Percentiles rank a stretch among this genome's conserved stretches.
These are phyloP conservation scores for Alethe castanea DNA, from an alignment of 2,113 vertebrate genomes.

Conservation along the genomic window DNA sequence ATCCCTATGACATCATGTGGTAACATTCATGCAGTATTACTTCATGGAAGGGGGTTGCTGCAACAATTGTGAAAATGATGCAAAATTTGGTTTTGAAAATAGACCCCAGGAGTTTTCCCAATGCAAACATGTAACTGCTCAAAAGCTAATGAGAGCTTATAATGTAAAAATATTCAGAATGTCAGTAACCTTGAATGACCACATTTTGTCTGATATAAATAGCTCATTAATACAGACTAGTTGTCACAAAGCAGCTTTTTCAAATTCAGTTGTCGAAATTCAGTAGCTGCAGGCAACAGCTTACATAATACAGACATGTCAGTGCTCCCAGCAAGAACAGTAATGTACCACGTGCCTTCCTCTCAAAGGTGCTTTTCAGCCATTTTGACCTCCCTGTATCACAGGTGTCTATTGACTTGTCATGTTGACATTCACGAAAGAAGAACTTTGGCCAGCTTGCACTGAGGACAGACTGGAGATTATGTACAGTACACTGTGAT, in stretches of 20 bases:
- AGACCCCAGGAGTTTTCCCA: slow-evolving; percentile 10
- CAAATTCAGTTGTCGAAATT: not conserved
- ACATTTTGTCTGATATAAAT: slow-evolving; percentile 41
- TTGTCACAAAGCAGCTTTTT: slow-evolving; percentile 36
- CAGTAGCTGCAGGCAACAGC: not conserved
- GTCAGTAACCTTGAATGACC: slow-evolving; percentile 29
- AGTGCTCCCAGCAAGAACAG: not conserved
- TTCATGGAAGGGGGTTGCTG: slow-evolving; percentile 2
- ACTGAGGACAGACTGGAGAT: not conserved
- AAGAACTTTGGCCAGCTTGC: not conserved
- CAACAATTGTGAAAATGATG: slow-evolving; percentile 41
- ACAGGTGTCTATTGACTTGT: not conserved
- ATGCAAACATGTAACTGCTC: slow-evolving; percentile 35
- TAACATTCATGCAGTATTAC: not conserved
- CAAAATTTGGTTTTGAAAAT: slow-evolving; percentile 50
- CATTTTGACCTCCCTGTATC: not conserved
- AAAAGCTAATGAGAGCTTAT: slow-evolving; percentile 23
- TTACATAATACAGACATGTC: not conserved
- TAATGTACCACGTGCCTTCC: not conserved
- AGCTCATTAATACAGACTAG: slow-evolving; percentile 29
- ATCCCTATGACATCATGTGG: not conserved
- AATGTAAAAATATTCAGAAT: slow-evolving; percentile 42
- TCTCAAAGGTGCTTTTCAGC: not conserved
- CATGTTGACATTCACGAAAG: not conserved
- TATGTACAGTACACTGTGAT: not conserved